Base-by-base conservation (phyloP, 2,888 invertebrate genomes). In the Rosalia funebris region DNA sequence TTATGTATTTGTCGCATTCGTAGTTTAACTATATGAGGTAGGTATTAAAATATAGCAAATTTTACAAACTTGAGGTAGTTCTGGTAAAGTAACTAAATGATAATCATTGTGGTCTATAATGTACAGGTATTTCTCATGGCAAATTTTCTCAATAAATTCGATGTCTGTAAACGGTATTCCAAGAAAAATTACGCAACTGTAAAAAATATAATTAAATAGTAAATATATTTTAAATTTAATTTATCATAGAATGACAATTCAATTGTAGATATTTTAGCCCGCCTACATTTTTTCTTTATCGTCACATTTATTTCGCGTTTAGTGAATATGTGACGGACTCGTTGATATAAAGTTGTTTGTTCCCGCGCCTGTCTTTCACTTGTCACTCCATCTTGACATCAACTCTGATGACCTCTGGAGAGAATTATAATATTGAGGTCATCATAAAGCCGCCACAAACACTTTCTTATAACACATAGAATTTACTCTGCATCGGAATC, bases 351-450 rank as follows among this genome's bases (percentile, higher is more conserved):
- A 65, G 63, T 60, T 65, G 63, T 67, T 65, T 65, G 73, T 76
- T 72, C 67, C 66, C 71, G 62, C 70, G 74, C 70, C 73, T 75
- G 77, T 77, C 77, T 76, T 73, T 77, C 75, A 76, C 75, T 73
- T 76, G 76, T 77, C 76, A 73, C 71, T 71, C 66, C 59, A 62
- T 65, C 72, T 69, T 70, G 74, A 76, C 74, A 74, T 71, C 69
- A 69, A 69, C 69, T 69, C 71, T 72, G 74, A 75, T 76, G 76
- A 77, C 75, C 71, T 71, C 61, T 63, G 55, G 57, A 60, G 59
- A 66, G 67, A 57, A 68, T 68, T 72, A 65, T 62, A 67, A 63
- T 68, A 71, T 70, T 65, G 66, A 69, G 68, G 70, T 69, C 71
- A 63, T 62, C 60, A 63, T 60, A 63, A 58, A 58, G 39, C 56